phyloP scores from a whole-genome alignment of 1,140 invertebrate species.

The Bombus soroeensis region DNA sequence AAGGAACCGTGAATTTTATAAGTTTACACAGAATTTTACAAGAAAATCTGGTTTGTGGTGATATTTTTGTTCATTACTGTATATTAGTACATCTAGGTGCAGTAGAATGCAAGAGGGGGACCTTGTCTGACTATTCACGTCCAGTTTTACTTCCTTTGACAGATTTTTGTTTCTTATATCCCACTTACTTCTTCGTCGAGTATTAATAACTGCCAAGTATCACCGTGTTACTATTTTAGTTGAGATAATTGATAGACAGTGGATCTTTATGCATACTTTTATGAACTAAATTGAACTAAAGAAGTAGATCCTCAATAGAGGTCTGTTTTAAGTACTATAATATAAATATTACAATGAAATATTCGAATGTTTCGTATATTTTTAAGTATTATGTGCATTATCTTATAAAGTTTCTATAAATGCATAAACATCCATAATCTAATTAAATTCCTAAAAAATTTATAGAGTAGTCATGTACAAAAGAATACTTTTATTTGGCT shows the following conservation, averaged over 20 bases:
- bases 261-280: not conserved
- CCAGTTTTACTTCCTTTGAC: slow-evolving; percentile 12
- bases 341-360: too few species aligned
- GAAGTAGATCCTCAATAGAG: too few species aligned
- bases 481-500: not conserved
- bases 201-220: not conserved
- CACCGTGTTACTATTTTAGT: not conserved
- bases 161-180: not conserved
- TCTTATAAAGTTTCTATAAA: too few species aligned
- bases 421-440: too few species aligned
- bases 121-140: slow-evolving; percentile 19
- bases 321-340: too few species aligned
- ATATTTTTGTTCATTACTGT: not conserved
- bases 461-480: not conserved
- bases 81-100: slow-evolving; percentile 27
- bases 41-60: not conserved
- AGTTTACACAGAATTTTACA: not conserved
- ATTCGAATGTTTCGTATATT: too few species aligned
- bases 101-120: slow-evolving; percentile 14
- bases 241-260: not conserved
- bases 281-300: too few species aligned
- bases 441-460: too few species aligned
- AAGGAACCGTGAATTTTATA: not conserved
- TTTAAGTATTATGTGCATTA: too few species aligned
- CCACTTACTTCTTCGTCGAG: not conserved